These are phyloP conservation scores for Pelmatolapia mariae DNA, from an alignment of 2,113 vertebrate genomes.

Conservation along the genomic window DNA sequence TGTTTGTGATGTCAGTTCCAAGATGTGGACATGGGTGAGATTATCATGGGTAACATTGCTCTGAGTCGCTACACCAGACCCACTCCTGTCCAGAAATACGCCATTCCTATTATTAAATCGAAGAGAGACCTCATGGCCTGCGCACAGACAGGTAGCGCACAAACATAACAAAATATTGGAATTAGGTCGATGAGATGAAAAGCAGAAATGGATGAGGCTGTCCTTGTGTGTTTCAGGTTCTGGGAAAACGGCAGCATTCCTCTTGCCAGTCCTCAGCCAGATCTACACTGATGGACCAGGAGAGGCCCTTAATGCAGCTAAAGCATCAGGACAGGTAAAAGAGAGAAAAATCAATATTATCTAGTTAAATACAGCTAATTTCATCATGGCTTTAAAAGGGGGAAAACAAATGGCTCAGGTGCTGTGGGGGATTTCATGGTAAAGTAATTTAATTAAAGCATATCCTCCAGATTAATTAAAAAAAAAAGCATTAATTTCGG, in stretches of 20 bases:
- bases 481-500: rapidly evolving
- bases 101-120: slow-evolving; percentile 95
- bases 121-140: slow-evolving; percentile 98
- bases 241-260: slow-evolving; percentile 94
- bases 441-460: neutral
- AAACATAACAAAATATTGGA: neutral
- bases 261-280: slow-evolving; percentile 93
- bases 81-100: slow-evolving; percentile 96
- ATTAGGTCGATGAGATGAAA: rapidly evolving
- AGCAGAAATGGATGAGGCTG: neutral
- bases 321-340: slow-evolving; percentile 69
- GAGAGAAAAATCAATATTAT: rapidly evolving
- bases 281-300: slow-evolving; percentile 94
- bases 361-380: rapidly evolving
- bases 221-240: slow-evolving; percentile 70
- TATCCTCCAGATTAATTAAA: neutral
- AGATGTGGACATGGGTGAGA: slow-evolving; percentile 96
- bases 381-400: neutral
- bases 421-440: neutral
- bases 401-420: neutral
- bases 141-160: slow-evolving; percentile 86
- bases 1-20: slow-evolving; percentile 77
- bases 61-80: slow-evolving; percentile 92
- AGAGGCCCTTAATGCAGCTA: slow-evolving; percentile 86
- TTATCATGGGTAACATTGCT: slow-evolving; percentile 93